These are phyloP conservation scores for Gallinago media DNA, from an alignment of 2,113 vertebrate species.

Conservation along the genomic window DNA sequence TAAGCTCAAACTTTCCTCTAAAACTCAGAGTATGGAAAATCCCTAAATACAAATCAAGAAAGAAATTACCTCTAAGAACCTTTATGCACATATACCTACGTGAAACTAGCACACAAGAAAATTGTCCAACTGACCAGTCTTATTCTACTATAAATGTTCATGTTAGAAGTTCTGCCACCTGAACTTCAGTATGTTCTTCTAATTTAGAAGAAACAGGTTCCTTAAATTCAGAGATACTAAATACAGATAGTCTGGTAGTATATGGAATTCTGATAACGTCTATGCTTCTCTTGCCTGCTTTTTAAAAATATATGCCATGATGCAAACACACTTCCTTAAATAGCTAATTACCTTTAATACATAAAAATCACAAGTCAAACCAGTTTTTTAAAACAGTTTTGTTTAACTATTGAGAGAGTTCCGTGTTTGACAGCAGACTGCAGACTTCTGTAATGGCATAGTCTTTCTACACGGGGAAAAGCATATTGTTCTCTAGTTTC, in stretches of 20 bases:
- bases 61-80: neutral
- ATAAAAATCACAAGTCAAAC: neutral
- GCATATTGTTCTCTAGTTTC: neutral
- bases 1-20: neutral
- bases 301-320: neutral
- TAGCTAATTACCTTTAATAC: neutral
- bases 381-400: neutral
- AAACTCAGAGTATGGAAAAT: neutral
- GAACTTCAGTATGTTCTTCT: neutral
- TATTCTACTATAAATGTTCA: neutral
- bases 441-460: neutral
- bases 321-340: neutral
- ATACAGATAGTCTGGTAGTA: neutral
- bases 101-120: neutral
- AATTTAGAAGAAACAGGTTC: neutral
- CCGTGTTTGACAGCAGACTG: neutral
- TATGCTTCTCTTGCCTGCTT: neutral
- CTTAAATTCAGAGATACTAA: neutral
- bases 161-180: neutral
- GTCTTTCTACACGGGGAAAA: neutral
- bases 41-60: neutral
- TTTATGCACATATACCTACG: neutral
- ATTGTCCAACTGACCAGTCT: neutral
- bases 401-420: neutral
- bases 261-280: neutral